Conservation (phyloP, 2,888 invertebrate species). For the Drosophila antonietae region DNA sequence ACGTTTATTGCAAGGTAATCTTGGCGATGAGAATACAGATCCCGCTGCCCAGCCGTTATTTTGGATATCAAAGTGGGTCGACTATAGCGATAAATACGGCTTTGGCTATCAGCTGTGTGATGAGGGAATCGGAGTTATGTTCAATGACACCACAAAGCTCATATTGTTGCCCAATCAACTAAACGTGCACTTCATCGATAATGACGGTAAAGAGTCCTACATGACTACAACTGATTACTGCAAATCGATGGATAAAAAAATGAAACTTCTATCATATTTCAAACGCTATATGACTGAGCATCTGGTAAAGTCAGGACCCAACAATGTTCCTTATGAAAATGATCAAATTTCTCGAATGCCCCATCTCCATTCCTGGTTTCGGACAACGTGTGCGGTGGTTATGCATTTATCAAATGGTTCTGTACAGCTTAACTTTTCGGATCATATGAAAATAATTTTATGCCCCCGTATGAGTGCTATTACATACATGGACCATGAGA, state of each 20-base stretch:
- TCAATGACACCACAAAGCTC: constrained; percentile 98
- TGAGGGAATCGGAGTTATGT: constrained; percentile 99
- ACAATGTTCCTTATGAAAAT: constrained; percentile 91
- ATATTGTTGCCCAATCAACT: constrained; percentile 96
- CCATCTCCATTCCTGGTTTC: constrained; percentile 98
- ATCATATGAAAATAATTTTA: constrained; percentile 98
- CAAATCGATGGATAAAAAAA: constrained; percentile 94
- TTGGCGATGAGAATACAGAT: constrained; percentile 95
- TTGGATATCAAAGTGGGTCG: constrained; percentile 99
- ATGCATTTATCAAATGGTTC: constrained; percentile 99
- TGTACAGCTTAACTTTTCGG: constrained; percentile 98
- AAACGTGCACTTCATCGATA: constrained; percentile 98
- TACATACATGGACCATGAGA: constrained; percentile 96
- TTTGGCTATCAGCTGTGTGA: constrained; percentile 99
- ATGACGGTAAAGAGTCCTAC: constrained; percentile 95
- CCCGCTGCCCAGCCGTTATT: constrained; percentile 97
- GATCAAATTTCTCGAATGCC: constrained; percentile 97
- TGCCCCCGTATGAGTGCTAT: constrained; percentile 99
- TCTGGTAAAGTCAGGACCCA: constrained; percentile 95
- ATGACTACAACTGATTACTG: constrained; percentile 94
- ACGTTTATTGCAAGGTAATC: constrained; percentile 85
- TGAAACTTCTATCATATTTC: constrained; percentile 98
- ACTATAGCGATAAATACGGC: constrained; percentile 99
- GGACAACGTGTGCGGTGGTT: constrained; percentile 97
- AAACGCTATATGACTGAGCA: constrained; percentile 99